These are phyloP conservation scores for Crematogaster levior DNA, from an alignment of 2,888 invertebrate species.

Conservation along the genomic window DNA sequence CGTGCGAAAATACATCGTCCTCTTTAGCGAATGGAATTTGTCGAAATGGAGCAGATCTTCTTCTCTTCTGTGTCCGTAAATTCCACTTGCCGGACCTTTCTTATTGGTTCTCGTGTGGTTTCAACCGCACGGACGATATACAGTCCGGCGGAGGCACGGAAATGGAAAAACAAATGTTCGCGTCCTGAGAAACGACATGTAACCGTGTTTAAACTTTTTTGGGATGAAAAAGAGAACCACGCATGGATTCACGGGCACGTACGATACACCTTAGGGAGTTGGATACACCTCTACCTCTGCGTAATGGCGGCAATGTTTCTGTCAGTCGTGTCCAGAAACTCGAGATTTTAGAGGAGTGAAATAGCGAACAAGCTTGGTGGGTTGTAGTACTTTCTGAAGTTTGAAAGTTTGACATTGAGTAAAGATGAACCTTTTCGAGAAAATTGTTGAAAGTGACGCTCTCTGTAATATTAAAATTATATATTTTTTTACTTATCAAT, in stretches of 20 bases:
- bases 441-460: not conserved
- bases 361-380: not conserved
- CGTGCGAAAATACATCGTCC: not conserved
- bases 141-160: not conserved
- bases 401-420: slow-evolving; percentile 27
- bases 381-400: slow-evolving; percentile 18
- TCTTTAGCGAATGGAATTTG: slow-evolving; percentile 10
- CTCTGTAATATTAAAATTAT: not conserved
- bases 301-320: slow-evolving; percentile 52
- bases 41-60: slow-evolving; percentile 26
- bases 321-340: slow-evolving; percentile 27
- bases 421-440: not conserved
- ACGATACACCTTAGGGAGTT: slow-evolving; percentile 25
- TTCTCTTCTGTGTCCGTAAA: slow-evolving; percentile 30
- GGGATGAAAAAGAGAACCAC: not conserved
- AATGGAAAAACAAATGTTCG: slow-evolving; percentile 38
- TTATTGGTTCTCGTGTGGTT: slow-evolving; percentile 46
- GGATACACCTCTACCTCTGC: not conserved
- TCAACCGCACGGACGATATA: slow-evolving; percentile 28
- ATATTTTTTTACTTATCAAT: not conserved
- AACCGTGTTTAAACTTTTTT: slow-evolving; percentile 47
- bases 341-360: slow-evolving; percentile 25
- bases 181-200: slow-evolving; percentile 26
- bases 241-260: slow-evolving; percentile 31
- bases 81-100: slow-evolving; percentile 38